Base-by-base conservation (phyloP, 2,797 vertebrate genomes). In the Gastrophryne carolinensis region DNA sequence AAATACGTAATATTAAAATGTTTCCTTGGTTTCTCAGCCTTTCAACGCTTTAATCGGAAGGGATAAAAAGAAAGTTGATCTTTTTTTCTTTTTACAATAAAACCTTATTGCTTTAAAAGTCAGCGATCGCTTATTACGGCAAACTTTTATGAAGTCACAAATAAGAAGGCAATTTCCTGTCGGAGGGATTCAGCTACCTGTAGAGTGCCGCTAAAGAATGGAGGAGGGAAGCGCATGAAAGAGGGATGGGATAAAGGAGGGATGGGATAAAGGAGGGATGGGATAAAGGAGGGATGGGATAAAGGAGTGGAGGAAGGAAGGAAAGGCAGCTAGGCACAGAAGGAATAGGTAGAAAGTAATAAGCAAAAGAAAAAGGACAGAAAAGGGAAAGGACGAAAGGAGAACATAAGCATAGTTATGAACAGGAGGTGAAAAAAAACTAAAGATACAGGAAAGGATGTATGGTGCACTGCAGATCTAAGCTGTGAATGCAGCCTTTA, bases 1-100 rank as follows among this genome's bases (percentile, higher is more conserved):
- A 53, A 52, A 52, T 30, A 50, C 39, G 44, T 61, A 61, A 61
- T 52, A 68, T 61, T 69, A 50, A 62, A 60, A 52, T 24, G 23
- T 12, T 23, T 35, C 17, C 34, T 24, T 65, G 37, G 3, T 17
- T 52, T 34, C 9, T 35, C 3, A 21, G 9, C 34, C 8, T 68
- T 54, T 13, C 26, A 67, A 54, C 15, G 15, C 52, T 39, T 26
- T 9, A 5, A 19, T 29, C 50, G 3, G 65, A 35, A 8, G 3
- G 39, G 62, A 34, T 44, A 44, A 44, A 11, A 39, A 54, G 11
- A 27, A 34, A 54, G 13, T 17, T 1, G 23, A 12, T 5, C 39
- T 68, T 54, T 29, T 24, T n/a, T 5, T 11, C 10, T 12, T 23
- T 15, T 13, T 4, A 50, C 17, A 34, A 12, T 24, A 26, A 24